Conservation (phyloP, 2,888 invertebrate genomes). For the Hirudinaria manillensis region DNA sequence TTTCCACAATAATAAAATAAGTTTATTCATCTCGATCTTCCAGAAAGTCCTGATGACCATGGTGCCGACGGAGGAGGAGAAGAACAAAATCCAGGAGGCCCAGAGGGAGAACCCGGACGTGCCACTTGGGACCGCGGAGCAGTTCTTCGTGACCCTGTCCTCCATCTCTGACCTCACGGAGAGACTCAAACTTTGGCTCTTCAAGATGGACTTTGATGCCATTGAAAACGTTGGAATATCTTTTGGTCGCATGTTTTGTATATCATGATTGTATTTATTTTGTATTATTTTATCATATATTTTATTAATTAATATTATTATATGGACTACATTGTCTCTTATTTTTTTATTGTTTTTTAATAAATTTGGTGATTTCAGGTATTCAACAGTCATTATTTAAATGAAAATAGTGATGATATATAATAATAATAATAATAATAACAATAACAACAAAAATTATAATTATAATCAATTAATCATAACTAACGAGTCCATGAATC, state of each 20-base stretch:
- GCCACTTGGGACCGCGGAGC: constrained; percentile 79
- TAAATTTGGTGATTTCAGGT: background rate
- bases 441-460: background rate
- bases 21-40: constrained; percentile 38
- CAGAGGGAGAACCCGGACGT: constrained; percentile 83
- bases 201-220: constrained; percentile 95
- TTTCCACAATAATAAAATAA: background rate
- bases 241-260: background rate
- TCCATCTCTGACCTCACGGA: constrained; percentile 91
- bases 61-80: constrained; percentile 94
- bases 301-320: background rate
- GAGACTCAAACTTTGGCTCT: constrained; percentile 90
- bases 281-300: background rate
- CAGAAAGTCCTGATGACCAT: constrained; percentile 84
- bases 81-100: constrained; percentile 89
- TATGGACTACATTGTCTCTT: background rate
- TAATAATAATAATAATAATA: no score
- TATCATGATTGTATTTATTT: background rate
- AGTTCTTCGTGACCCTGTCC: constrained; percentile 90
- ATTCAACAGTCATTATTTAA: background rate
- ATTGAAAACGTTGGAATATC: constrained; percentile 69
- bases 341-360: background rate
- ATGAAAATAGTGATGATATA: background rate
- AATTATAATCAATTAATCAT: background rate
- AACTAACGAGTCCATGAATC: background rate